Evolutionary conservation across 2,888 invertebrate species (phyloP), one percentile per base, ranked within the genome.

Genomic region (Aquatica leii): DNA sequence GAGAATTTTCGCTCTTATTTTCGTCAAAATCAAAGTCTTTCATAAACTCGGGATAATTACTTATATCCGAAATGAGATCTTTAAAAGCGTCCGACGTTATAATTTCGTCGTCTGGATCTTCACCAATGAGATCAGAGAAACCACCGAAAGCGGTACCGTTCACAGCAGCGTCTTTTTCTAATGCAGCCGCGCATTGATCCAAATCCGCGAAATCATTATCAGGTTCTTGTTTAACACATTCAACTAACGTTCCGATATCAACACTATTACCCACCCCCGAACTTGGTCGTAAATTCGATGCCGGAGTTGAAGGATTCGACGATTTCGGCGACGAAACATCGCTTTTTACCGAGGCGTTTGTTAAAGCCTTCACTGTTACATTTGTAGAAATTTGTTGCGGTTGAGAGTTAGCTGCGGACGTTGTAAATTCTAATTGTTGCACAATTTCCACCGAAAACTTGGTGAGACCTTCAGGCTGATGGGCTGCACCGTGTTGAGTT

Each of bases 361-460:
- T 89, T 72, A 90, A 81, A 35, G 91, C 88, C 78, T 95, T 95
- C 68, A 95, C 95, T 55, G 95, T 95, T 61, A 95, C 94, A 84
- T 95, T 95, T 70, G 95, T 95, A 76, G 91, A 93, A 71, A 95
- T 95, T 82, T 94, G 94, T 78, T 94, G 94, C 55, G 94, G 91
- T 78, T 93, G 93, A 5, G 92, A 91, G 78, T 92, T 94, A 49
- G 93, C 93, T 55, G 92, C 91, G 49, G 92, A 93, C 41, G 93
- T 93, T 67, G 94, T 94, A 79, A 95, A 95, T 81, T 95, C 94
- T 57, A 94, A 83, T 80, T 94, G 95, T 80, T 95, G 95, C 17
- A 95, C 95, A 74, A 95, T 95, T 83, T 95, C 94, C 66, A 95
- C 94, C 2, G 94, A 94, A 83, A 95, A 94, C 81, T 94, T 94